A percentile compares a stretch with the other conserved stretches of the same genome.
Conservation (phyloP, 1,140 invertebrate species). For the Neuroterus valhalla region DNA sequence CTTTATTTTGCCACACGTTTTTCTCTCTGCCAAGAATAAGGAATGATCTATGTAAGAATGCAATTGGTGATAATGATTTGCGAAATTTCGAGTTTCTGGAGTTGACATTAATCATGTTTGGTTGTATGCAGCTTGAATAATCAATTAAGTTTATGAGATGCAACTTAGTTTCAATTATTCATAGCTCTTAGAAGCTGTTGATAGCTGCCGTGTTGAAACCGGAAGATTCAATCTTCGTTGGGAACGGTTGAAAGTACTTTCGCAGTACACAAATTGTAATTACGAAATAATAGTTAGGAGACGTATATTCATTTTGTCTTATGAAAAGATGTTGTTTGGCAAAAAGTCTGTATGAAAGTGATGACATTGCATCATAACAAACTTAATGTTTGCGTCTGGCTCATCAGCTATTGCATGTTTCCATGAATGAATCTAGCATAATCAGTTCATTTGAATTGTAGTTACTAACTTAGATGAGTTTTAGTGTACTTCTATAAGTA, state of each 20-base stretch:
- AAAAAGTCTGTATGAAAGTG: no score
- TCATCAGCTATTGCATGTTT: no score
- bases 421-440: no score
- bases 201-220: constrained; percentile 3
- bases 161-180: not conserved
- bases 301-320: no score
- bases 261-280: not conserved
- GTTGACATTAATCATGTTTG: constrained; percentile 3
- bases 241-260: constrained; percentile 4
- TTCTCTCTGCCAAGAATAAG: not conserved
- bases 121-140: constrained; percentile 10
- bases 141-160: constrained; percentile 9
- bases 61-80: not conserved
- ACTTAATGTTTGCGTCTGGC: no score
- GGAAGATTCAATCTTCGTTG: constrained; percentile 5
- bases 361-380: no score
- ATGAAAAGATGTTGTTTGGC: no score
- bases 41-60: not conserved
- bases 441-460: no score
- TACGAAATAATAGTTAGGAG: not conserved
- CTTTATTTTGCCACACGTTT: constrained; percentile 37
- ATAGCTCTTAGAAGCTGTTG: not conserved
- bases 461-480: no score
- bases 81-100: not conserved
- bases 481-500: no score